Evolutionary conservation across 2,113 vertebrate species (phyloP).

Genomic region (Tragelaphus strepsiceros): DNA sequence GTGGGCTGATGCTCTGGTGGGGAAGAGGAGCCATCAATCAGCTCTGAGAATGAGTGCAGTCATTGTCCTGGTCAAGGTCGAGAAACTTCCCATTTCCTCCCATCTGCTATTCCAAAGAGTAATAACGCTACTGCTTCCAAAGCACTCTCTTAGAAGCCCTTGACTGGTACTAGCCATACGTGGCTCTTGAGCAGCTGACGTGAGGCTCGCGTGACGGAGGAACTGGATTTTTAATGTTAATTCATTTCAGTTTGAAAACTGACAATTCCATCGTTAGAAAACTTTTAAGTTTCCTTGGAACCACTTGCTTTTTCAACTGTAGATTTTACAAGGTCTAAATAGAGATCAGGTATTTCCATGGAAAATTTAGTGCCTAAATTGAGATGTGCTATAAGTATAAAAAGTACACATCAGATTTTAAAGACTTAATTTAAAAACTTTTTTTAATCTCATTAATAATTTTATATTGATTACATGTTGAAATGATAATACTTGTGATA

Average conservation of each 20-base stretch:
- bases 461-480: neutral
- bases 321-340: neutral
- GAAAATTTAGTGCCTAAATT: neutral
- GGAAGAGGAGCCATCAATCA: fast-evolving
- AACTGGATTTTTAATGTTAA: neutral
- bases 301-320: neutral
- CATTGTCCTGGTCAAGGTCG: neutral
- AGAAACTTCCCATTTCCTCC: neutral
- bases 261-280: neutral
- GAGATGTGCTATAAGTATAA: neutral
- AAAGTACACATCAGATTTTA: neutral
- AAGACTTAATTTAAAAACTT: neutral
- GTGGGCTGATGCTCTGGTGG: fast-evolving
- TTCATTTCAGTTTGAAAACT: neutral
- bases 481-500: neutral
- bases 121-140: fast-evolving
- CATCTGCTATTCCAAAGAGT: fast-evolving
- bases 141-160: neutral
- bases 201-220: fast-evolving
- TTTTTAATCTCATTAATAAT: neutral
- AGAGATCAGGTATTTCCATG: neutral
- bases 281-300: neutral
- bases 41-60: fast-evolving
- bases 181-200: fast-evolving
- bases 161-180: fast-evolving